Evolutionary conservation across 2,888 invertebrate species (phyloP), one percentile per base, ranked within the genome.

Genomic region (Lithophane semibrunnea): DNA sequence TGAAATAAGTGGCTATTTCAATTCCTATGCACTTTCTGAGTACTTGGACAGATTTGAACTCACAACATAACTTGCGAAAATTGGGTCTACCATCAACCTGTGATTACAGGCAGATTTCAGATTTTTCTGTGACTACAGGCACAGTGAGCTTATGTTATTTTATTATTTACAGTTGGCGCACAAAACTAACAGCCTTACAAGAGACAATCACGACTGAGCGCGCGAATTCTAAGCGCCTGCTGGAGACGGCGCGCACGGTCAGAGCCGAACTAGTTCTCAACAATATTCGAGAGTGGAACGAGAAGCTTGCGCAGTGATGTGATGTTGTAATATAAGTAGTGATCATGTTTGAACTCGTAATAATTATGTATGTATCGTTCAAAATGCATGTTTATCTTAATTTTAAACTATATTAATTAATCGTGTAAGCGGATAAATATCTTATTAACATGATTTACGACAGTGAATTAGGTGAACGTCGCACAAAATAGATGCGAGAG

Each of bases 101-200:
- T 37, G 37, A 1, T 37, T 37, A 37, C 37, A 37, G 37, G 37
- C 37, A 37, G 37, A 37, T 37, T 37, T 37, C 37, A 37, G 37
- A 37, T 37, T 37, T 37, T 37, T 37, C 29, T 37, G 37, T 37
- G 29, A 29, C n/a, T n/a, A n/a, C 29, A 29, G 37, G 37, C 37
- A 37, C 37, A 37, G 29, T 37, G 37, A 37, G 37, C 37, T 37
- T n/a, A 56, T 58, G 8, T 29, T 16, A 18, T 61, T 18, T 61
- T 61, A 1, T 21, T 52, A 44, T 9, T 89, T 88, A 0, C 90
- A 95, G 95, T 2, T 95, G 95, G 95, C 88, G 89, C 10, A 66
- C 81, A 0, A 92, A 91, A 60, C 79, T 96, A 13, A 24, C 85
- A 0, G 83, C 87, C 4, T 77, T 95, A 80, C 86, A 85, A 1